Evolutionary conservation across 2,113 vertebrate genomes (phyloP).

Genomic region (Mellivora capensis): DNA sequence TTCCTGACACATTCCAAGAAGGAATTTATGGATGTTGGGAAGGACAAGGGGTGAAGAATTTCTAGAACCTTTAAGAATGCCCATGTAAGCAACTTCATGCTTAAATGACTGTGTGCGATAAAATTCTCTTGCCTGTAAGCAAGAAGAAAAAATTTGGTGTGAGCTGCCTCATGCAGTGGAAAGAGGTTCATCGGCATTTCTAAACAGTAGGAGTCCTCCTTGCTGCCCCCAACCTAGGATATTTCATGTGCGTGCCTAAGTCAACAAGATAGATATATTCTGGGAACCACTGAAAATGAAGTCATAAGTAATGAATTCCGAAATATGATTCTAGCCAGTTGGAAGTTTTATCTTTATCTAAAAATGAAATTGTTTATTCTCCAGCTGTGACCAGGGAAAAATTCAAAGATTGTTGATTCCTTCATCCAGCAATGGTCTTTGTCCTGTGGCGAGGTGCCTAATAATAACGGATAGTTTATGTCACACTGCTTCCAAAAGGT

Average conservation of each 20-base stretch:
- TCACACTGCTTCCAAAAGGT: constrained; percentile 30
- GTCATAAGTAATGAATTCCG: constrained; percentile 55
- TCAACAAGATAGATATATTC: constrained; percentile 56
- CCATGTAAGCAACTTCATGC: constrained; percentile 45
- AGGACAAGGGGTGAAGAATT: constrained; percentile 63
- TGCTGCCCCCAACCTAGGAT: background rate
- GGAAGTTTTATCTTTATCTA: constrained; percentile 47
- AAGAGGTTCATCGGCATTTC: constrained; percentile 50
- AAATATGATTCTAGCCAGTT: constrained; percentile 20
- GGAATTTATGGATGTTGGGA: constrained; percentile 73
- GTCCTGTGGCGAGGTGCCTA: background rate
- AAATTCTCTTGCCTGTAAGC: constrained; percentile 30
- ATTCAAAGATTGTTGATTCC: constrained; percentile 43
- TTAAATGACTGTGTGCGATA: constrained; percentile 24
- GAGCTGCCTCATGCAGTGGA: background rate
- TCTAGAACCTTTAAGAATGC: constrained; percentile 58
- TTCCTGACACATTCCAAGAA: constrained; percentile 67
- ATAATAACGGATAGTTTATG: background rate
- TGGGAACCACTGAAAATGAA: constrained; percentile 55
- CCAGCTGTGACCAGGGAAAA: constrained; percentile 8
- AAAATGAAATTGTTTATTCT: constrained; percentile 59
- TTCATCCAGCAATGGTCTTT: background rate
- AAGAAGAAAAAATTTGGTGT: constrained; percentile 28
- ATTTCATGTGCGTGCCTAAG: constrained; percentile 36
- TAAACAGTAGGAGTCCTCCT: background rate